Percentiles rank a stretch among this genome's conserved stretches.
phyloP scores from a whole-genome alignment of 2,888 invertebrate species.

The Lampropteryx suffumata region DNA sequence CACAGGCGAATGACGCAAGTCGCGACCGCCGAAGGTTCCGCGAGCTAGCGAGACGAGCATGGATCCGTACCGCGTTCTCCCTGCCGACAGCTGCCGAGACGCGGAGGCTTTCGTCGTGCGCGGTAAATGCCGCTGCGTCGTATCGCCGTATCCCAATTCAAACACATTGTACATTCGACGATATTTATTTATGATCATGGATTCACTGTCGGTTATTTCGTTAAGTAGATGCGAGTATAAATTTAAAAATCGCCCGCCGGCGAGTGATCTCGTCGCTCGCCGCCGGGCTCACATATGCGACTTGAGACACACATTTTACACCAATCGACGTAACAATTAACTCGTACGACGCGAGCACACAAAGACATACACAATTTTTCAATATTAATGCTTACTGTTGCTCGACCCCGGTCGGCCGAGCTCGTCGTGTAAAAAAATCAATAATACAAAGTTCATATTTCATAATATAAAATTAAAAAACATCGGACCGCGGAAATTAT shows the following conservation, averaged over 20 bases:
- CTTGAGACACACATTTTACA: conserved; percentile 82
- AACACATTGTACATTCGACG: conserved; percentile 81
- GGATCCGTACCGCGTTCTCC: conserved; percentile 79
- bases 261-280: conserved; percentile 69
- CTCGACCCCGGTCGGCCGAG: conserved; percentile 79
- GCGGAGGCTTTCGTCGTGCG: conserved; percentile 81
- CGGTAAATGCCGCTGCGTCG: conserved; percentile 78
- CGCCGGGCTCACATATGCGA: conserved; percentile 77
- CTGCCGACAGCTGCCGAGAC: conserved; percentile 80
- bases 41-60: conserved; percentile 65
- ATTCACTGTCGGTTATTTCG: conserved; percentile 82
- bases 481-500: conserved; percentile 83
- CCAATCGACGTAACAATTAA: conserved; percentile 82
- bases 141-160: conserved; percentile 59
- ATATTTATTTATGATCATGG: conserved; percentile 84
- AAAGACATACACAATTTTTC: conserved; percentile 81
- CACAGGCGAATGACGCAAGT: conserved; percentile 56
- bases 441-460: conserved; percentile 80
- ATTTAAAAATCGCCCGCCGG: conserved; percentile 78
- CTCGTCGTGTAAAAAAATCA: conserved; percentile 79
- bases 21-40: conserved; percentile 52
- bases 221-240: conserved; percentile 83
- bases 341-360: conserved; percentile 83
- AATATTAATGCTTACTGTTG: conserved; percentile 74
- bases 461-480: conserved; percentile 81